Evolutionary conservation across 2,797 vertebrate species (phyloP).

Genomic region (Sebastes kiyomatsui): DNA sequence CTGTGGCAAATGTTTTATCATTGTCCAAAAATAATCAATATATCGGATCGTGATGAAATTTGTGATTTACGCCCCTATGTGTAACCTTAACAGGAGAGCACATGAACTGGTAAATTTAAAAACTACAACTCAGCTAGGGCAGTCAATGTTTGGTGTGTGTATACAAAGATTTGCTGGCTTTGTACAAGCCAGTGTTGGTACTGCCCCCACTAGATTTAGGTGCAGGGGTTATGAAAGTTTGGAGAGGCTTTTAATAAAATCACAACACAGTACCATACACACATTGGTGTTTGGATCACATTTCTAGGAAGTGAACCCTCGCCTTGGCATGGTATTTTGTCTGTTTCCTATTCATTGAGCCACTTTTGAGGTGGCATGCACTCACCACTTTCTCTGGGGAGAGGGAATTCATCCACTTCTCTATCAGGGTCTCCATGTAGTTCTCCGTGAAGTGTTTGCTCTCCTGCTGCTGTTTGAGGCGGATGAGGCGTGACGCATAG

Average conservation of each 20-base stretch:
- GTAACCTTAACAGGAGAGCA: not conserved
- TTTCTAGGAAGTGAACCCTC: not conserved
- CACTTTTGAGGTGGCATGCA: not conserved
- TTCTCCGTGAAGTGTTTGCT: slow-evolving; percentile 95
- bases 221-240: not conserved
- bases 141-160: not conserved
- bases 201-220: not conserved
- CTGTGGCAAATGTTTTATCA: no score
- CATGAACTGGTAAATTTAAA: not conserved
- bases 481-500: slow-evolving; percentile 96
- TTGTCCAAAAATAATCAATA: no score
- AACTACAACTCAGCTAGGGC: not conserved
- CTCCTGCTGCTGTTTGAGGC: slow-evolving; percentile 96
- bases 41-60: no score
- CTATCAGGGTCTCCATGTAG: slow-evolving; percentile 99
- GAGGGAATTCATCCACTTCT: slow-evolving; percentile 99
- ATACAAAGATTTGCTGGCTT: not conserved
- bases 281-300: not conserved
- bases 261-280: not conserved
- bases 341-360: not conserved
- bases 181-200: not conserved
- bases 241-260: not conserved
- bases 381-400: slow-evolving; percentile 98
- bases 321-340: not conserved
- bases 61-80: not conserved